Conservation (phyloP, 2,888 invertebrate genomes). For the Lasioglossum calceatum region DNA sequence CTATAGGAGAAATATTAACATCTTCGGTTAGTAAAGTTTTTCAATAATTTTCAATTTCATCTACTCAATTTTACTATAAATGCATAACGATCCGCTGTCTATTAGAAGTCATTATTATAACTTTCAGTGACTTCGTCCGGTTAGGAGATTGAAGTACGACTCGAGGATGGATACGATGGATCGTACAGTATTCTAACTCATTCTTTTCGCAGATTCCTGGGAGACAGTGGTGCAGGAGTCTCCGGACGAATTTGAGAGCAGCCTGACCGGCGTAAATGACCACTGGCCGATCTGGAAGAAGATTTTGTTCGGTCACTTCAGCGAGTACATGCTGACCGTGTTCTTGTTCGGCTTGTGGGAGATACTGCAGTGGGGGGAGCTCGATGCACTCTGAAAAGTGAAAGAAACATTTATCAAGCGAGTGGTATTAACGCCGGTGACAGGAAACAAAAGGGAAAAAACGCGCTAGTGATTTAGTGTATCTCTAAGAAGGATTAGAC, state of each 20-base stretch:
- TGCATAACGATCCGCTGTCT: no score
- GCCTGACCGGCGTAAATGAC: background rate
- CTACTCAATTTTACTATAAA: no score
- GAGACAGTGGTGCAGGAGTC: conserved; percentile 4
- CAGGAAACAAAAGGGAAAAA: background rate
- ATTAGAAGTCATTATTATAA: no score
- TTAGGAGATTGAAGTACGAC: background rate
- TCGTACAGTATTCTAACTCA: background rate
- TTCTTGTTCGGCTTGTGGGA: conserved; percentile 5
- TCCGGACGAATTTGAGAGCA: background rate
- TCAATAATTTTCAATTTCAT: no score
- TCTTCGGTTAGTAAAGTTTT: no score
- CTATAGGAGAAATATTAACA: no score
- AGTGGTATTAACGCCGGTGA: background rate
- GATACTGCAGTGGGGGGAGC: background rate
- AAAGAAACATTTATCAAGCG: background rate
- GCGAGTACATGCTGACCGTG: conserved; percentile 29
- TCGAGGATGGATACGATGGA: background rate
- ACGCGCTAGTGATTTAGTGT: background rate
- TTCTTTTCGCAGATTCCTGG: background rate
- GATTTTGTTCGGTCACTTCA: conserved; percentile 3
- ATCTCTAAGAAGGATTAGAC: background rate
- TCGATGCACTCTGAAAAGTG: background rate
- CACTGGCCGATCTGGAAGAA: background rate
- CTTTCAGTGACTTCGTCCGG: background rate